A percentile compares a stretch with the other conserved stretches of the same genome.
Evolutionary conservation across 2,113 vertebrate species (phyloP).

Genomic region (zebrafish (Danio rerio)): GRCz12tu NC_133200.1:38590001-38590500

Average conservation of each 20-base stretch:
- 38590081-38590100: constrained; percentile 16
- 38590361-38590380: constrained; percentile 50
- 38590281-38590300: not conserved
- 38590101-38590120: constrained; percentile 1
- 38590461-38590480: constrained; percentile 58
- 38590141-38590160: not conserved
- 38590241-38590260: constrained; percentile 19
- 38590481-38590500: constrained; percentile 47
- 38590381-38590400: constrained; percentile 44
- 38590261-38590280: not conserved
- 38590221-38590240: not conserved
- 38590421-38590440: constrained; percentile 57
- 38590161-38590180: not conserved
- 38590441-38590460: constrained; percentile 54
- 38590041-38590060: constrained; percentile 3
- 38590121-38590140: not conserved
- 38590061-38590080: constrained; percentile 19
- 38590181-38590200: constrained; percentile 1
- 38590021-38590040: not conserved
- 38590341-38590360: constrained; percentile 23
- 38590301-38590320: constrained; percentile 31
- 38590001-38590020: not conserved
- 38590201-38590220: constrained; percentile 21
- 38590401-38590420: constrained; percentile 57
- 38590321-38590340: constrained; percentile 30